phyloP scores from a whole-genome alignment of 2,113 vertebrate genomes.

The Psilopogon haemacephalus region DNA sequence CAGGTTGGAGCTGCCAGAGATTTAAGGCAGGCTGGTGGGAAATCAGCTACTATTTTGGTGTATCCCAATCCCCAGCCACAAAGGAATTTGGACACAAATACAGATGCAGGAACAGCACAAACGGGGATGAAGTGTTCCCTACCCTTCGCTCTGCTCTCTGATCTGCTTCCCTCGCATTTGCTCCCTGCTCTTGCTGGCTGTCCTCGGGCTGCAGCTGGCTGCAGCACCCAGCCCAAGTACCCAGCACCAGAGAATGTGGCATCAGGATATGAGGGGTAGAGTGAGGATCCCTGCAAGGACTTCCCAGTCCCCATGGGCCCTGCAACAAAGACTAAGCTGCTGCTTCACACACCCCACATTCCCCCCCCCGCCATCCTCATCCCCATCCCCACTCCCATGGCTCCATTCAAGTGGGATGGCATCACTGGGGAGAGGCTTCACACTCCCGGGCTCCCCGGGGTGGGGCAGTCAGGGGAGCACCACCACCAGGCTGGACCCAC shows the following conservation, averaged over 20 bases:
- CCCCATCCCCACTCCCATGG: rapidly evolving
- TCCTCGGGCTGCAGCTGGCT: rapidly evolving
- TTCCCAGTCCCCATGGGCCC: rapidly evolving
- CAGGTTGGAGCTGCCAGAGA: neutral
- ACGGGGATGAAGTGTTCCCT: rapidly evolving
- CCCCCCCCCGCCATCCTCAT: no score
- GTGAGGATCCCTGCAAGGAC: neutral
- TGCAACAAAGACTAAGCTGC: neutral
- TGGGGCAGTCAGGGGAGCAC: neutral
- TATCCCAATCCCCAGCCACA: neutral
- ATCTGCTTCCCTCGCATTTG: neutral
- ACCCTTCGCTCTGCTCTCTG: neutral
- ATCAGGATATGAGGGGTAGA: rapidly evolving
- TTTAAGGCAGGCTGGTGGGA: constrained; percentile 7
- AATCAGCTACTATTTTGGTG: neutral
- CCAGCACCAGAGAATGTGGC: neutral
- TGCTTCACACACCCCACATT: neutral
- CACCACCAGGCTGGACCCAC: neutral
- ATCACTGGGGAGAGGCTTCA: rapidly evolving
- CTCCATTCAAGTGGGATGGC: neutral
- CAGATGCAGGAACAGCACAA: neutral
- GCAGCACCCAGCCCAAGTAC: neutral
- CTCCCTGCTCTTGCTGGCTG: neutral
- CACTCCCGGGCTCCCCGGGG: rapidly evolving
- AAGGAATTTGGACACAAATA: neutral